phyloP scores from a whole-genome alignment of 2,888 invertebrate genomes.

The Trisateles emortualis region DNA sequence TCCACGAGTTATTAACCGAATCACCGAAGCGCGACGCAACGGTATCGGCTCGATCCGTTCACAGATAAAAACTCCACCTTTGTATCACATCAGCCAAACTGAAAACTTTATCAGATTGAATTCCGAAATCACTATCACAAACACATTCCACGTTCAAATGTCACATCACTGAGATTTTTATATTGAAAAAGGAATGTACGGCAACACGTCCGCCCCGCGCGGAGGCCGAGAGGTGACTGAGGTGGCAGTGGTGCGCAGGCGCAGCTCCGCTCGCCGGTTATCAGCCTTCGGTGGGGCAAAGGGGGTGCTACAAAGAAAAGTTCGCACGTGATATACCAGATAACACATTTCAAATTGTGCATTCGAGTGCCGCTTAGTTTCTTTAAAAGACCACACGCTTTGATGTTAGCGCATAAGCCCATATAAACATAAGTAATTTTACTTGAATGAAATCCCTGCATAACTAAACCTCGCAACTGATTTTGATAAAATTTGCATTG shows the following conservation, averaged over 20 bases:
- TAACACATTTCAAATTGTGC: conserved; percentile 62
- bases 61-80: conserved; percentile 55
- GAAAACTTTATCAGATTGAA: conserved; percentile 55
- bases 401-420: not conserved
- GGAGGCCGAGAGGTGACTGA: conserved; percentile 72
- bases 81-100: conserved; percentile 58
- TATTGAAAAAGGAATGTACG: conserved; percentile 26
- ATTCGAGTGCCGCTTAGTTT: conserved; percentile 35
- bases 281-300: conserved; percentile 78
- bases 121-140: conserved; percentile 52
- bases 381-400: conserved; percentile 11
- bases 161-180: conserved; percentile 62
- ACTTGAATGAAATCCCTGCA: too few species aligned
- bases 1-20: conserved; percentile 81
- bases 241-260: conserved; percentile 76
- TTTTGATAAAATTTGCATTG: too few species aligned
- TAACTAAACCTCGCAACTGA: too few species aligned
- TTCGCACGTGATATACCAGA: conserved; percentile 78
- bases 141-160: conserved; percentile 52
- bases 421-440: not conserved
- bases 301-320: conserved; percentile 76
- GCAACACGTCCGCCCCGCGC: conserved; percentile 62
- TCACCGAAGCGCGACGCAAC: conserved; percentile 81
- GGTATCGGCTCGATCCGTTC: conserved; percentile 69
- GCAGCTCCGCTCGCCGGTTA: conserved; percentile 74